Conservation (phyloP, 2,113 vertebrate genomes). For the Octodon degus region DNA sequence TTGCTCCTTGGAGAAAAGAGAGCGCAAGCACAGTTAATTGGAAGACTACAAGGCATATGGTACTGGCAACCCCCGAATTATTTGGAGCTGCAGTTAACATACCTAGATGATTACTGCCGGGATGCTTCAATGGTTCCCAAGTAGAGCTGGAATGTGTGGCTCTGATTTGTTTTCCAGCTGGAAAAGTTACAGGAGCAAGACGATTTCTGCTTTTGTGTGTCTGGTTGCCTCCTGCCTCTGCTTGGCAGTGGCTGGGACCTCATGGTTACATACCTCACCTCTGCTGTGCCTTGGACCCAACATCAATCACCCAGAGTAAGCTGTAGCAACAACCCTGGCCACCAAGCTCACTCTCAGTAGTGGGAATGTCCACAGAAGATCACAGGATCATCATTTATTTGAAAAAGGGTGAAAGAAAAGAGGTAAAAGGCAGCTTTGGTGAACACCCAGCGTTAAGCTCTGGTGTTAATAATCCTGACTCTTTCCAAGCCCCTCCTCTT, state of each 20-base stretch:
- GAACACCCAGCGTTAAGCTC: neutral
- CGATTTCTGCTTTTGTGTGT: conserved; percentile 12
- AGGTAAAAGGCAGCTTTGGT: neutral
- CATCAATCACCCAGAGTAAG: neutral
- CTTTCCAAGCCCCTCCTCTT: neutral
- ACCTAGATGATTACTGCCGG: conserved; percentile 72
- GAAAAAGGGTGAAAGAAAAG: neutral
- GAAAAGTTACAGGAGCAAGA: conserved; percentile 62
- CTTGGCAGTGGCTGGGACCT: conserved; percentile 17
- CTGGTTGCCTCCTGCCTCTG: conserved; percentile 57
- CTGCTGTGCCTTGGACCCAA: neutral
- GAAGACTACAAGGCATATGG: conserved; percentile 67
- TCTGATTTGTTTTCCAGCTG: conserved; percentile 75
- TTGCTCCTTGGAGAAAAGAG: conserved; percentile 60
- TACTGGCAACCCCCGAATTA: conserved; percentile 53
- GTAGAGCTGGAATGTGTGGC: conserved; percentile 66
- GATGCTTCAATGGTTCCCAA: conserved; percentile 67
- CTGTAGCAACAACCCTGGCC: neutral
- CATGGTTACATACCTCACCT: neutral
- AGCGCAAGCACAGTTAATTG: conserved; percentile 53
- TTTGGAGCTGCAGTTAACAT: conserved; percentile 66
- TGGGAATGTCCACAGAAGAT: neutral
- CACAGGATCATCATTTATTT: neutral
- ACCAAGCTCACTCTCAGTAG: neutral
- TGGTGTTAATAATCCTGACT: neutral